These are phyloP conservation scores for Pteronura brasiliensis DNA, from an alignment of 2,113 vertebrate species.

Conservation along the genomic window DNA sequence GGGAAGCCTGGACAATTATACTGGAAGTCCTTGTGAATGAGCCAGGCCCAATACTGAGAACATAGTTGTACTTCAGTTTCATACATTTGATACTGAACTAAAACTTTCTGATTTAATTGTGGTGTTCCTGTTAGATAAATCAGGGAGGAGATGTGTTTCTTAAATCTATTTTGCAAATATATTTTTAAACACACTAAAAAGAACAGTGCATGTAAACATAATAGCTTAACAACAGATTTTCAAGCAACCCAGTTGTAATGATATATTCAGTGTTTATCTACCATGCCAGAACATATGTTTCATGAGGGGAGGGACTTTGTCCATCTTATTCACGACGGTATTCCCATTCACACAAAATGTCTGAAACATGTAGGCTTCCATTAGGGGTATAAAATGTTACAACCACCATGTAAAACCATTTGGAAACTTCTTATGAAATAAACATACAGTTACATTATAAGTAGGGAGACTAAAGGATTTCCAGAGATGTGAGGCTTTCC, in stretches of 20 bases:
- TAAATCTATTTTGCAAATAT: background rate
- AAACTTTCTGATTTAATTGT: background rate
- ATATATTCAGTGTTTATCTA: background rate
- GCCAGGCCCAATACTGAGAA: background rate
- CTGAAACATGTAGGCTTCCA: background rate
- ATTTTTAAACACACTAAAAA: background rate
- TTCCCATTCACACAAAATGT: background rate
- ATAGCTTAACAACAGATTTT: background rate
- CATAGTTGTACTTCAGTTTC: background rate
- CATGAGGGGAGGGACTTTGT: background rate
- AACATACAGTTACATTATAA: background rate
- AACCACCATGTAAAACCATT: background rate
- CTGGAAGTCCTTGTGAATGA: background rate
- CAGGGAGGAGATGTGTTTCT: background rate
- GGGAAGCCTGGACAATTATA: background rate
- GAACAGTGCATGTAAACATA: background rate
- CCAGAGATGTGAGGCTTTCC: background rate
- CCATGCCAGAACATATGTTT: background rate
- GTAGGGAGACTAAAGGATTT: background rate
- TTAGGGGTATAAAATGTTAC: background rate
- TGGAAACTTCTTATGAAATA: background rate
- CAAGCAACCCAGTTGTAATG: background rate
- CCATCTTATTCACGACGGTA: background rate
- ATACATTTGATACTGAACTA: background rate
- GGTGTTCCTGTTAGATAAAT: background rate